Evolutionary conservation across 2,888 invertebrate genomes (phyloP), one percentile per base, ranked within the genome.

Genomic region (Aphodius granarius): DNA sequence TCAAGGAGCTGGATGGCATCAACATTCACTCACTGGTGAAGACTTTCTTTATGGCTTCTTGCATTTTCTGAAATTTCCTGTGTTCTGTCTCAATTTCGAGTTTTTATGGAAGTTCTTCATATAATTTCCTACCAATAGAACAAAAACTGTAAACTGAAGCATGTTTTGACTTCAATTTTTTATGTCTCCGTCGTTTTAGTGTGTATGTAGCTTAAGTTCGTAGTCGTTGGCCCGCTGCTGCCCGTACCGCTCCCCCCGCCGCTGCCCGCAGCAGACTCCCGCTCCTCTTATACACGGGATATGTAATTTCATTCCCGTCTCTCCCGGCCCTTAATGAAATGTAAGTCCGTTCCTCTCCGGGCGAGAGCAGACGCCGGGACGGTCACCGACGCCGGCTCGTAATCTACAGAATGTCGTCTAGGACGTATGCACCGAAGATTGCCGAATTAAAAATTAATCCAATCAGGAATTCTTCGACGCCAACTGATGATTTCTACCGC

Each of bases 301-400:
- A 85, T 87, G 88, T 88, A 88, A 88, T 88, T 87, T 88, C 87
- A 87, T 87, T 88, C 87, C 87, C 21, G 68, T 68, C 68, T 86
- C 86, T 87, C 86, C n/a, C 85, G 78, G 83, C 85, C 83, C 86
- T 87, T 87, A 87, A 87, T 87, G 87, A 87, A 87, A 87, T 86
- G 86, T 87, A 84, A 83, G 82, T 82, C 84, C 81, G 79, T 85
- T 85, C 85, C 85, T 78, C 82, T 68, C 68, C 68, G n/a, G 68
- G 65, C 63, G 63, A 62, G 16, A 16, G 65, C 68, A 68, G 19
- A 68, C 68, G 68, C 71, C 17, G 66, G 73, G 65, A 65, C 73
- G 21, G 64, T 17, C 65, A 66, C 23, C 20, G 72, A 72, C 21
- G 68, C 13, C 68, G 1, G 43, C 43, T 43, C 43, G 43, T 43